Evolutionary conservation across 1,140 invertebrate species (phyloP), one percentile per base, ranked within the genome.

Genomic region (Agrypnia vestita): DNA sequence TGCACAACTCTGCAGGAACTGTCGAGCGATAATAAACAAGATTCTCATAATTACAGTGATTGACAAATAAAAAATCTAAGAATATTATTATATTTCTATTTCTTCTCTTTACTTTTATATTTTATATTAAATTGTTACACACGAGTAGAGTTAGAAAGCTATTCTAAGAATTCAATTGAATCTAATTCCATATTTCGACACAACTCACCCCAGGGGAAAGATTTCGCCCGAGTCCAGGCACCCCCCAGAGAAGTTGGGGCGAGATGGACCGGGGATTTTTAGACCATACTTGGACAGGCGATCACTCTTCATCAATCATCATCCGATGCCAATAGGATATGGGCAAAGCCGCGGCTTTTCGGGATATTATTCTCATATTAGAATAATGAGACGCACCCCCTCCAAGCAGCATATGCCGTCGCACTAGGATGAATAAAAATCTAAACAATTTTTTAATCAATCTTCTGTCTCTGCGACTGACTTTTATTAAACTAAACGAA

Each of bases 221-320:
- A 59, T 21, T 21, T 21, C n/a, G 9, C 55, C 55, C 55, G 0
- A 17, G 55, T 15, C 15, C 21, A 17, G 55, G 55, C 21, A 19
- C 15, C 15, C 55, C 55, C 17, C 9, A 44, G 25, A 8, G 61
- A 64, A 6, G 59, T 46, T 17, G 51, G 47, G 72, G 72, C 12
- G 72, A 17, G 61, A 53, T 64, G 46, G 69, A 17, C 69, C 78
- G 21, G 61, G 46, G 25, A 64, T 35, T 4, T 61, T 21, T n/a
- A 46, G 19, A 21, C 76, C 53, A 69, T 46, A 76, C 79, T 71
- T 67, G 74, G 81, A 82, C 76, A 72, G 78, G 49, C 79, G 69
- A 83, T 83, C 82, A 59, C 47, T 83, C 82, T 75, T 80, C 82
- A 83, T 83, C 82, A 78, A 83, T 83, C 82, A 83, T 83, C 78